phyloP scores from a whole-genome alignment of 2,888 invertebrate genomes.

The Plemyria rubiginata region DNA sequence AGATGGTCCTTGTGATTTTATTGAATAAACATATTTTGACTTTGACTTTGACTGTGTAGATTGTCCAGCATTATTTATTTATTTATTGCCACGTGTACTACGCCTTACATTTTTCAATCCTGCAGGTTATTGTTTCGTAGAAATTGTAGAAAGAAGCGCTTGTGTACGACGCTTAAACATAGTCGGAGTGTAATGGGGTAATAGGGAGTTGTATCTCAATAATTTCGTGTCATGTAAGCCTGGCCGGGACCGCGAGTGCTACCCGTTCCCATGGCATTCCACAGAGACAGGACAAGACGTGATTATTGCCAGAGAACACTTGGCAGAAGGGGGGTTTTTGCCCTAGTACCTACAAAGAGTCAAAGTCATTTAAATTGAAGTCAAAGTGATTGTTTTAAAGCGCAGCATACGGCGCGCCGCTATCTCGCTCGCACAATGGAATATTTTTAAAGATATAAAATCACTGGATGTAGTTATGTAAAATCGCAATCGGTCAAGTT shows the following conservation, averaged over 20 bases:
- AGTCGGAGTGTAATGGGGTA: slow-evolving; percentile 57
- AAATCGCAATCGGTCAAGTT: too few species aligned
- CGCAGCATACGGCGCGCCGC: too few species aligned
- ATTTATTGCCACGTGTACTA: not conserved
- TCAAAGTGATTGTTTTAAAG: too few species aligned
- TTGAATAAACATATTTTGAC: too few species aligned
- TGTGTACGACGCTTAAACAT: slow-evolving; percentile 24
- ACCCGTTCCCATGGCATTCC: slow-evolving; percentile 81
- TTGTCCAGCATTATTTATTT: too few species aligned
- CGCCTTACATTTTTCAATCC: not conserved
- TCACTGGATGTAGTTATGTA: too few species aligned
- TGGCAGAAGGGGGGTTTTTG: slow-evolving; percentile 29
- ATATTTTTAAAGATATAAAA: too few species aligned
- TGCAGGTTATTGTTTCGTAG: slow-evolving; percentile 5
- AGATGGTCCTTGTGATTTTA: too few species aligned
- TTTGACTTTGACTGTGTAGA: too few species aligned
- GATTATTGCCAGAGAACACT: slow-evolving; percentile 59
- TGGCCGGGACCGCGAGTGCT: slow-evolving; percentile 52
- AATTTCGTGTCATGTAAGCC: slow-evolving; percentile 69
- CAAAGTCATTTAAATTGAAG: too few species aligned
- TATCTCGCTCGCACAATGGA: too few species aligned
- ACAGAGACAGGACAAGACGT: slow-evolving; percentile 60
- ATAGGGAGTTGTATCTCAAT: slow-evolving; percentile 66
- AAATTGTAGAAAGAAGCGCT: slow-evolving; percentile 14
- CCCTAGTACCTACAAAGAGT: not conserved